Percentiles rank a stretch among this genome's conserved stretches.
phyloP scores from a whole-genome alignment of 1,140 invertebrate species.

The Atopsyche davidsoni region DNA sequence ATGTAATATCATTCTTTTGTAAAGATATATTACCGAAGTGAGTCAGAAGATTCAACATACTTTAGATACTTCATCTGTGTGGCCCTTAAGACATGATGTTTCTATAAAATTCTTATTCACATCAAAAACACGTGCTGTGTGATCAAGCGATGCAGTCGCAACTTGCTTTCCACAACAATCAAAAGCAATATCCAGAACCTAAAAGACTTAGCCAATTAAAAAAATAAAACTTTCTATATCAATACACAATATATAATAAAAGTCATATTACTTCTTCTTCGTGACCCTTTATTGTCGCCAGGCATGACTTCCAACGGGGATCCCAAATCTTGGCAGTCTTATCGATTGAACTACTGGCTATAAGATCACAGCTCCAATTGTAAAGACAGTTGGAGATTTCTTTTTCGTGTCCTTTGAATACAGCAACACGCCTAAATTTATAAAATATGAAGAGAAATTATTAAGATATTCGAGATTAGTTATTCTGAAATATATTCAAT shows the following conservation, averaged over 20 bases:
- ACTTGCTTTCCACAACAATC: constrained; percentile 63
- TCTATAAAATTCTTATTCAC: constrained; percentile 53
- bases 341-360: constrained; percentile 69
- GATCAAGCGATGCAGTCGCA: constrained; percentile 67
- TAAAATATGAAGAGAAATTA: constrained; percentile 10
- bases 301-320: constrained; percentile 50
- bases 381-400: constrained; percentile 71
- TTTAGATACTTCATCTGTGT: constrained; percentile 73
- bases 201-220: constrained; percentile 10
- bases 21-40: background rate
- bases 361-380: constrained; percentile 63
- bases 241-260: constrained; percentile 10
- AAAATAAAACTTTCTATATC: constrained; percentile 2
- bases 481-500: background rate
- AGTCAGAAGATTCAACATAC: constrained; percentile 32
- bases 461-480: background rate
- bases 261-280: constrained; percentile 56
- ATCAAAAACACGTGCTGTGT: constrained; percentile 64
- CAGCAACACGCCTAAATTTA: constrained; percentile 51
- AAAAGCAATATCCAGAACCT: constrained; percentile 67
- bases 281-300: constrained; percentile 58
- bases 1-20: constrained; percentile 7
- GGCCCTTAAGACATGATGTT: constrained; percentile 59
- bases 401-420: constrained; percentile 60
- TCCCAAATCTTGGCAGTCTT: constrained; percentile 74